phyloP scores from a whole-genome alignment of 2,797 vertebrate species.

The Parauchenoglanis ngamensis region DNA sequence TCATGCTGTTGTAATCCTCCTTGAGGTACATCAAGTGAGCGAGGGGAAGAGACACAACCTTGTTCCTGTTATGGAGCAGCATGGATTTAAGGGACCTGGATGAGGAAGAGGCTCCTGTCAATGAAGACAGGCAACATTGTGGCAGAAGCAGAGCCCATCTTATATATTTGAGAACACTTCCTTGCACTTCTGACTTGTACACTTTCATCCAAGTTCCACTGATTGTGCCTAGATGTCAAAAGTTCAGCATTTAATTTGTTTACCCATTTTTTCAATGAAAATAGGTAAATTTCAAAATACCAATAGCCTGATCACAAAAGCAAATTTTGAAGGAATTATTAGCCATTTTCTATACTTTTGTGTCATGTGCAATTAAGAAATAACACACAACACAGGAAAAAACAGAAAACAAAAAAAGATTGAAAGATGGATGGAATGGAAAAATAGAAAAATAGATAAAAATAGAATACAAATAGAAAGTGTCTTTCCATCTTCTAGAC shows the following conservation, averaged over 20 bases:
- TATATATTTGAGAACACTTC: background rate
- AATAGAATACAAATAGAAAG: background rate
- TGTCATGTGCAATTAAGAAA: too few relatives aligned
- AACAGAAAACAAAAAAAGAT: too few relatives aligned
- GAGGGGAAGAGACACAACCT: background rate
- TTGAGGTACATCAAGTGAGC: background rate
- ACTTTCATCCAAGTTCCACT: conserved; percentile 27
- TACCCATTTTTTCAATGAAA: background rate
- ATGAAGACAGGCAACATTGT: background rate
- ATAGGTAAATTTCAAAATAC: background rate
- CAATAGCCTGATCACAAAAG: background rate
- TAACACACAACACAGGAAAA: too few relatives aligned
- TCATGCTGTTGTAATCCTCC: too few relatives aligned
- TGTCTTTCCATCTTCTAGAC: conserved; percentile 12
- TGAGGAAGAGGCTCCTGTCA: background rate
- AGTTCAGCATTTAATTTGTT: background rate
- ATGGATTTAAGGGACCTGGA: background rate
- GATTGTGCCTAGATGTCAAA: background rate
- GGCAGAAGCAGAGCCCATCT: background rate
- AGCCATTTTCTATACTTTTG: too few relatives aligned
- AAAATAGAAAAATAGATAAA: background rate
- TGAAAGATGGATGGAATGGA: background rate
- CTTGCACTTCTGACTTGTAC: background rate
- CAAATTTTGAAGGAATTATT: background rate
- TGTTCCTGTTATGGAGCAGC: conserved; percentile 17